Evolutionary conservation across 2,113 vertebrate genomes (phyloP), one percentile per base, ranked within the genome.

Genomic region (Rhodinocichla rosea): DNA sequence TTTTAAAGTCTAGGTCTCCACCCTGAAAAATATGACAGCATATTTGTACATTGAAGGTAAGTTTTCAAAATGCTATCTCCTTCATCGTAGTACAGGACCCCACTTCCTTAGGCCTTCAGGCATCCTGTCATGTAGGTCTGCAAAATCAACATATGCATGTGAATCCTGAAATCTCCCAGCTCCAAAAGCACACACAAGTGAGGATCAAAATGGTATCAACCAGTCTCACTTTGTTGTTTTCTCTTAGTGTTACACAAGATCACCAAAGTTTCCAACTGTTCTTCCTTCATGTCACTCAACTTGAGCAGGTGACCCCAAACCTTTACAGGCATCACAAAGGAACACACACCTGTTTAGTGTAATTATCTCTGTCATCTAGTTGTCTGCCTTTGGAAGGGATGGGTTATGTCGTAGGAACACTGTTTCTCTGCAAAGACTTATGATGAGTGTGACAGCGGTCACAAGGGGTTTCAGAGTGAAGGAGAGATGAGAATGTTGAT

Each of bases 1-100:
- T 98, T 96, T 98, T 98, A 76, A 77, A 98, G 94, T 99, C 98
- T 81, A 99, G 97, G 84, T 99, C 99, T 94, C 96, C 94, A 65
- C 98, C 98, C 98, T 99, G 97, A 95, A 98, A 96, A 96, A 97
- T 11, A 96, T 49, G 87, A 87, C 33, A 92, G 78, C 13, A 93
- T 33, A 89, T 92, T 57, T 53, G n/a, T 64, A 89, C 14, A 44
- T 49, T 60, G 92, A 84, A 75, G 42, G 16, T 28, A 59, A 68
- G 28, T 47, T 74, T 95, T 73, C 32, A 33, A 74, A 94, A 45
- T 28, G 14, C 33, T 62, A 57, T 27, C 10, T 92, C 53, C n/a
- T 49, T 75, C 28, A 50, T 15, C 33, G 27, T 13, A 64, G 26
- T 26, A 68, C 17, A 60, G 33, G 52, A 80, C 7, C 32, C 13